phyloP scores from a whole-genome alignment of 1,140 invertebrate species.

The Brachionus koreanus region DNA sequence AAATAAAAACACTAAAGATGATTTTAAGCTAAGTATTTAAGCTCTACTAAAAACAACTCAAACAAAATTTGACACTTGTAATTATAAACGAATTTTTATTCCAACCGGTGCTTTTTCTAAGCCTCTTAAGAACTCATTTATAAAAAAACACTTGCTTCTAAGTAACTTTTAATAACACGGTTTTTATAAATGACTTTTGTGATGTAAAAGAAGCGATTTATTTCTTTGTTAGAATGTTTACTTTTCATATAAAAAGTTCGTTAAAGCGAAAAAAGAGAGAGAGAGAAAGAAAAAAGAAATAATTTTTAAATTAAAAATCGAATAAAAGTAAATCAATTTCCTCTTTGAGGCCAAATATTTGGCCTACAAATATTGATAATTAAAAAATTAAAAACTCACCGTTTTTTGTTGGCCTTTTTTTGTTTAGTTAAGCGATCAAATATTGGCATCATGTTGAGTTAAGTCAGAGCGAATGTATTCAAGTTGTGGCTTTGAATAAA shows the following conservation, averaged over 20 bases:
- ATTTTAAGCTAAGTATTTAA: slow-evolving; percentile 33
- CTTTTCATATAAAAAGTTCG: slow-evolving; percentile 7
- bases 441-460: slow-evolving; percentile 27
- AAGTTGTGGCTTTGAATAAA: slow-evolving; percentile 7
- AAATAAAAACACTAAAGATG: background rate
- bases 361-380: slow-evolving; percentile 7
- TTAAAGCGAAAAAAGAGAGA: background rate
- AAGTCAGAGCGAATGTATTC: background rate
- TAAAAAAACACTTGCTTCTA: slow-evolving; percentile 20
- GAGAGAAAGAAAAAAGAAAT: background rate
- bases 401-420: slow-evolving; percentile 6
- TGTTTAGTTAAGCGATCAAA: slow-evolving; percentile 18
- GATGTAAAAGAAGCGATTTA: slow-evolving; percentile 36
- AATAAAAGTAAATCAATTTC: slow-evolving; percentile 24
- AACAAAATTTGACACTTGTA: slow-evolving; percentile 18
- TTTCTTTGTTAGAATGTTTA: background rate
- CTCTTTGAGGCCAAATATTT: background rate
- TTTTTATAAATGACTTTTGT: slow-evolving; percentile 19
- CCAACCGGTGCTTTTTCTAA: background rate
- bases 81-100: slow-evolving; percentile 14
- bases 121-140: background rate
- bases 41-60: slow-evolving; percentile 17
- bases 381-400: slow-evolving; percentile 1
- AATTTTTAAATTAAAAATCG: slow-evolving; percentile 17
- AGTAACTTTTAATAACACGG: slow-evolving; percentile 37